These are phyloP conservation scores for Sarcophaga carnaria DNA, from an alignment of 2,888 invertebrate species.

Conservation along the genomic window DNA sequence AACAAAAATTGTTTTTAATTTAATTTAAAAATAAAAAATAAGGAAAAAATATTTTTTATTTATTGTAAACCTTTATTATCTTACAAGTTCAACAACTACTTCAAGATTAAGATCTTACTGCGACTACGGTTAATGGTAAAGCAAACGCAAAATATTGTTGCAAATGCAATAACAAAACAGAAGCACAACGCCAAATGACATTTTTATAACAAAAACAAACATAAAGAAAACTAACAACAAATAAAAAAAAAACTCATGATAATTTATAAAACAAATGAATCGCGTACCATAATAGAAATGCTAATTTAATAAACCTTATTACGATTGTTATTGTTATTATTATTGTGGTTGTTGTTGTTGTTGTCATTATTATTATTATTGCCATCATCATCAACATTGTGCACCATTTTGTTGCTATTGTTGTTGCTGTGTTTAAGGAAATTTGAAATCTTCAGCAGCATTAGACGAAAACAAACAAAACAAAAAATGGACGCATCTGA, in stretches of 20 bases:
- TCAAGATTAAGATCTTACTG: constrained; percentile 48
- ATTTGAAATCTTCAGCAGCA: background rate
- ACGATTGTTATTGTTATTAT: background rate
- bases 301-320: constrained; percentile 64
- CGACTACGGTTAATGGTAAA: constrained; percentile 43
- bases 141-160: too few relatives aligned
- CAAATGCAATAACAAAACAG: too few relatives aligned
- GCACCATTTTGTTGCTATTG: background rate
- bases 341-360: background rate
- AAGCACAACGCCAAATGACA: too few relatives aligned
- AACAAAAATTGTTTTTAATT: constrained; percentile 29
- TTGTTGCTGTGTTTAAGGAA: background rate
- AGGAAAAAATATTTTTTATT: constrained; percentile 6
- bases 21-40: constrained; percentile 40
- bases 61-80: constrained; percentile 39
- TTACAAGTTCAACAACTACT: constrained; percentile 65
- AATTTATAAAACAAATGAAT: constrained; percentile 63
- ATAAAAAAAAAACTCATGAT: constrained; percentile 16
- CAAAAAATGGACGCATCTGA: background rate
- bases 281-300: constrained; percentile 64
- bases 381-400: background rate
- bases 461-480: too few relatives aligned
- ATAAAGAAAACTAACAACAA: constrained; percentile 1
- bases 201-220: too few relatives aligned
- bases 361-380: background rate